Percentiles rank a stretch among this genome's conserved stretches.
Evolutionary conservation across 2,797 vertebrate genomes (phyloP).

Genomic region (Phoebastria nigripes): DNA sequence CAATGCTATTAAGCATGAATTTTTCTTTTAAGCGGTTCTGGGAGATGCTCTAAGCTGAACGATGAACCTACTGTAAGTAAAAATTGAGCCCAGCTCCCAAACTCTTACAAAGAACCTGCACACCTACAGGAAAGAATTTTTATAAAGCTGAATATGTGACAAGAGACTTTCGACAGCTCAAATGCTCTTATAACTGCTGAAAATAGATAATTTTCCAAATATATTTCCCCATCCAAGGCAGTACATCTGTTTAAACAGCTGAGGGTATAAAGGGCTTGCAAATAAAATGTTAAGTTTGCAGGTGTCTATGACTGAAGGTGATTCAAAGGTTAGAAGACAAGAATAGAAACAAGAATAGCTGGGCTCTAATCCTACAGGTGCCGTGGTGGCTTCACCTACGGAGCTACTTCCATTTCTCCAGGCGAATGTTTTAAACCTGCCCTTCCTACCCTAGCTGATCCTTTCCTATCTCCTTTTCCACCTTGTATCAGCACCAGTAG

Average conservation of each 20-base stretch:
- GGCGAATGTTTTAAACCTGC: not conserved
- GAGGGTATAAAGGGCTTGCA: not conserved
- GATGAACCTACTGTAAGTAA: not conserved
- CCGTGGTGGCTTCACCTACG: not conserved
- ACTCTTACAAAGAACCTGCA: not conserved
- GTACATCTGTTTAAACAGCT: constrained; percentile 6
- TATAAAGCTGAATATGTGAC: constrained; percentile 3
- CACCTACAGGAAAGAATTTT: constrained; percentile 21
- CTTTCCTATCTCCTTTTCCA: not conserved
- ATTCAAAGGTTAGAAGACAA: not conserved
- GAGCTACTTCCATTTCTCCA: not conserved
- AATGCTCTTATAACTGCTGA: not conserved
- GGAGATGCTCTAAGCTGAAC: not conserved
- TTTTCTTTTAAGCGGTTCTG: not conserved
- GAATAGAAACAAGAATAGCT: not conserved
- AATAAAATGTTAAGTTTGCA: not conserved
- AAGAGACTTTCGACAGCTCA: not conserved
- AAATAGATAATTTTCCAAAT: constrained; percentile 32
- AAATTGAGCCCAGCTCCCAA: not conserved
- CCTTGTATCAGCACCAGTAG: not conserved
- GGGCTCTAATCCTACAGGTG: not conserved
- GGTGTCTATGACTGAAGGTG: not conserved
- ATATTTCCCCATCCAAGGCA: not conserved
- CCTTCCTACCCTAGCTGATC: not conserved
- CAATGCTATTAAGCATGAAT: not conserved